These are phyloP conservation scores for Gibbula magus DNA, from an alignment of 2,888 invertebrate species.

Conservation along the genomic window DNA sequence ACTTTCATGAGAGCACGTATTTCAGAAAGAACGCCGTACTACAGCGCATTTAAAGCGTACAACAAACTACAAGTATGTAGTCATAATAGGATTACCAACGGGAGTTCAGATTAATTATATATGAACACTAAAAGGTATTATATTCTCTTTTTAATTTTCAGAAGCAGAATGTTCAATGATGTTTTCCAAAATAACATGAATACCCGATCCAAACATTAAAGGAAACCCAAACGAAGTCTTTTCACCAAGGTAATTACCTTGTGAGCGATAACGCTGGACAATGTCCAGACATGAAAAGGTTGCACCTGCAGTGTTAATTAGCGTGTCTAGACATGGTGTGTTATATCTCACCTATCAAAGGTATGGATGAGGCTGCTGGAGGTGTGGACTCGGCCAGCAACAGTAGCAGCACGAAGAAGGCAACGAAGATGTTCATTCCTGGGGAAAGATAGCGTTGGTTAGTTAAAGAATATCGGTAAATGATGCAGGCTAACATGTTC, in stretches of 20 bases:
- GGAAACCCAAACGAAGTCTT: background rate
- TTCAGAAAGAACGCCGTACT: too few relatives aligned
- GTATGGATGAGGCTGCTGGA: slow-evolving; percentile 72
- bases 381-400: slow-evolving; percentile 74
- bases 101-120: too few relatives aligned
- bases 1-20: too few relatives aligned
- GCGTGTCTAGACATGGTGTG: background rate
- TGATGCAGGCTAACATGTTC: background rate
- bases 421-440: slow-evolving; percentile 75
- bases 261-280: background rate
- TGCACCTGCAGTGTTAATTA: too few relatives aligned
- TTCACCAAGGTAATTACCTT: background rate
- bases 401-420: slow-evolving; percentile 73
- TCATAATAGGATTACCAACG: too few relatives aligned
- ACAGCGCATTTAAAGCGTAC: too few relatives aligned
- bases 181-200: too few relatives aligned
- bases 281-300: background rate
- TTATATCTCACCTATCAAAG: slow-evolving; percentile 65
- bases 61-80: too few relatives aligned
- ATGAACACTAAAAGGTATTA: too few relatives aligned
- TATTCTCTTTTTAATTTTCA: too few relatives aligned
- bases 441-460: slow-evolving; percentile 24
- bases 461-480: background rate
- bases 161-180: too few relatives aligned
- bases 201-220: background rate